A percentile compares a stretch with the other conserved stretches of the same genome.
These are phyloP conservation scores for Aphelenchoides fujianensis DNA, from an alignment of 1,140 invertebrate genomes.

Conservation along the genomic window DNA sequence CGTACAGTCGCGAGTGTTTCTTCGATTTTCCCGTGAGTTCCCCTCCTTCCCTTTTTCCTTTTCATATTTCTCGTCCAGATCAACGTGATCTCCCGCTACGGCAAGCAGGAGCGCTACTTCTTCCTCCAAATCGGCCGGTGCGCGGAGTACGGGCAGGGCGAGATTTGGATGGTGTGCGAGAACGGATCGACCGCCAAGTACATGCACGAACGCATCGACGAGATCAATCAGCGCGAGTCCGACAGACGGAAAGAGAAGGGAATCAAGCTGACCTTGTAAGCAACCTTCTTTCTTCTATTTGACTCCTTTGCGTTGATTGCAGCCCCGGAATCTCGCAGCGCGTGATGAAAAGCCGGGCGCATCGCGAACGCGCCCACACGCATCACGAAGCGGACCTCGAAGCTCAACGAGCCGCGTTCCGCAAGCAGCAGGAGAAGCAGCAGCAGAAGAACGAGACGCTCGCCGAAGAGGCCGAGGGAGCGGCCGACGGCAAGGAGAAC, in stretches of 20 bases:
- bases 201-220: constrained; percentile 39
- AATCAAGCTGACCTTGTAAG: constrained; percentile 37
- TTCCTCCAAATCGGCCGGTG: constrained; percentile 40
- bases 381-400: constrained; percentile 14
- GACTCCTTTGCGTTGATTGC: not conserved
- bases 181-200: constrained; percentile 29
- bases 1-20: not conserved
- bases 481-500: not conserved
- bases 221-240: constrained; percentile 36
- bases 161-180: constrained; percentile 38
- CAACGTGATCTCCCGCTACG: constrained; percentile 44
- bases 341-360: constrained; percentile 35
- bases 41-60: too few species aligned
- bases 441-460: not conserved
- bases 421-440: not conserved
- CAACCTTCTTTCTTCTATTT: not conserved
- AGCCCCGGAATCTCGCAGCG: constrained; percentile 34
- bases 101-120: constrained; percentile 41
- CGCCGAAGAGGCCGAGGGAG: not conserved
- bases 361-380: constrained; percentile 36
- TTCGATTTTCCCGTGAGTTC: not conserved
- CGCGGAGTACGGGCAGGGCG: constrained; percentile 36
- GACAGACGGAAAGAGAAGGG: constrained; percentile 29
- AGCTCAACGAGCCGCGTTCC: not conserved
- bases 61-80: constrained; percentile 34